phyloP scores from a whole-genome alignment of 2,888 invertebrate species.

The Nowickia ferox region DNA sequence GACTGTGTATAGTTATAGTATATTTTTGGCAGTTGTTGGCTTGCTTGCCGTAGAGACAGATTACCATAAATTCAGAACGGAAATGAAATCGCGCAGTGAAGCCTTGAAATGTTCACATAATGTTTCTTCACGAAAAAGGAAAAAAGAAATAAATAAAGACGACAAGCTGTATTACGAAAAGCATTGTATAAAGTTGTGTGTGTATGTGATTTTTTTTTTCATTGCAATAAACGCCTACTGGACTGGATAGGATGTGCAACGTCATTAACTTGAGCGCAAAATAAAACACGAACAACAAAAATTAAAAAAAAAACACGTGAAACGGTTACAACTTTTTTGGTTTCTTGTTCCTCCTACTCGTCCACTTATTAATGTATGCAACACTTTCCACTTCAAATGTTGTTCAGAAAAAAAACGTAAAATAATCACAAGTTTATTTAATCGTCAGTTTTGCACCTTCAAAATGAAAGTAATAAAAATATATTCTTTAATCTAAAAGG shows the following conservation, averaged over 20 bases:
- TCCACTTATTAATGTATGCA: slow-evolving; percentile 31
- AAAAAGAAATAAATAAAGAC: slow-evolving; percentile 18
- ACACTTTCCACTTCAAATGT: slow-evolving; percentile 31
- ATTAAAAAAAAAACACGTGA: slow-evolving; percentile 15
- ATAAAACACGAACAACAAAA: neutral
- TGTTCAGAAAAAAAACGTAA: slow-evolving; percentile 31
- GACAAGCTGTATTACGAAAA: slow-evolving; percentile 22
- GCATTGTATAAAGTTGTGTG: neutral
- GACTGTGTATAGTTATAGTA: neutral
- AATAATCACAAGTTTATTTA: slow-evolving; percentile 46
- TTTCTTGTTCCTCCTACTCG: neutral
- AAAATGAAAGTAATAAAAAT: slow-evolving; percentile 8
- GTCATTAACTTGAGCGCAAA: slow-evolving; percentile 51
- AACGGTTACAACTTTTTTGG: slow-evolving; percentile 20
- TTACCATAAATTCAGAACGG: slow-evolving; percentile 72
- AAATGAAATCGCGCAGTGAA: slow-evolving; percentile 71
- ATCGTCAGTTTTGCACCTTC: slow-evolving; percentile 12
- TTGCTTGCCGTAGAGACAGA: slow-evolving; percentile 63
- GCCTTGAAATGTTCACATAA: slow-evolving; percentile 59
- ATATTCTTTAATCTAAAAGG: slow-evolving; percentile 9
- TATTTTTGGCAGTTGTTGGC: slow-evolving; percentile 40
- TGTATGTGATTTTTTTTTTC: neutral
- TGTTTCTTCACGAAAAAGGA: slow-evolving; percentile 28
- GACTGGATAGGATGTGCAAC: slow-evolving; percentile 60
- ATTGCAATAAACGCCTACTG: slow-evolving; percentile 41